These are phyloP conservation scores for Onychomys torridus DNA, from an alignment of 2,797 vertebrate genomes.

Conservation along the genomic window DNA sequence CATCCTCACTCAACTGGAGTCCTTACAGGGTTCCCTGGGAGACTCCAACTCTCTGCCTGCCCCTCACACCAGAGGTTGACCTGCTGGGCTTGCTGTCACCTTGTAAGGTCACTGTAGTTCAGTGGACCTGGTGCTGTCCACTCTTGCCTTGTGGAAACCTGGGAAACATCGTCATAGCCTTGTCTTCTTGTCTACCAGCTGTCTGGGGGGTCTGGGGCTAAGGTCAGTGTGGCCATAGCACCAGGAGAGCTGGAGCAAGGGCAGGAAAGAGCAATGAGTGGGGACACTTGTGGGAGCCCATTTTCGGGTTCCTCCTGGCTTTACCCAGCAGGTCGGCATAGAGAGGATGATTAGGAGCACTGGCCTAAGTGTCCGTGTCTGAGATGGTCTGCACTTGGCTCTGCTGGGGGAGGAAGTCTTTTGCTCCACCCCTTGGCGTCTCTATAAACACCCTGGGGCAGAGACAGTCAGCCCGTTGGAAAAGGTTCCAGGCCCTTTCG, in stretches of 20 bases:
- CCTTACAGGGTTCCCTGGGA: not conserved
- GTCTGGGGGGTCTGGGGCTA: not conserved
- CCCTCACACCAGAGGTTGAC: rapidly evolving
- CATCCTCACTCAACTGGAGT: not conserved
- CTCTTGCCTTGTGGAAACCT: not conserved
- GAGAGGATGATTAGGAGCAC: no score
- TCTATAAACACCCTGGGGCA: no score
- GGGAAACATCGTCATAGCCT: not conserved
- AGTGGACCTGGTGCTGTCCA: not conserved
- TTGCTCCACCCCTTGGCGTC: no score
- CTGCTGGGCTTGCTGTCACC: no score
- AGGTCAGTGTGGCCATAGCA: not conserved
- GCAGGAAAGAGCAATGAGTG: not conserved
- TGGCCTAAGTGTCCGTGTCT: no score
- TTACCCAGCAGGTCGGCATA: no score
- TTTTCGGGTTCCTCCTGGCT: no score
- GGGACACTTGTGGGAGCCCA: no score
- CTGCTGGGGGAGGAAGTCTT: no score
- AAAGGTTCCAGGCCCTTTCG: no score
- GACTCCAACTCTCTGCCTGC: not conserved
- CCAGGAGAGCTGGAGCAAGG: not conserved
- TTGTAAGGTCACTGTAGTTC: rapidly evolving
- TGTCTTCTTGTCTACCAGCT: not conserved
- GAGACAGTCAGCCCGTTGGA: no score
- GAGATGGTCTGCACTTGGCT: no score